Evolutionary conservation across 2,113 vertebrate species (phyloP).

Genomic region (Manacus vitellinus): DNA sequence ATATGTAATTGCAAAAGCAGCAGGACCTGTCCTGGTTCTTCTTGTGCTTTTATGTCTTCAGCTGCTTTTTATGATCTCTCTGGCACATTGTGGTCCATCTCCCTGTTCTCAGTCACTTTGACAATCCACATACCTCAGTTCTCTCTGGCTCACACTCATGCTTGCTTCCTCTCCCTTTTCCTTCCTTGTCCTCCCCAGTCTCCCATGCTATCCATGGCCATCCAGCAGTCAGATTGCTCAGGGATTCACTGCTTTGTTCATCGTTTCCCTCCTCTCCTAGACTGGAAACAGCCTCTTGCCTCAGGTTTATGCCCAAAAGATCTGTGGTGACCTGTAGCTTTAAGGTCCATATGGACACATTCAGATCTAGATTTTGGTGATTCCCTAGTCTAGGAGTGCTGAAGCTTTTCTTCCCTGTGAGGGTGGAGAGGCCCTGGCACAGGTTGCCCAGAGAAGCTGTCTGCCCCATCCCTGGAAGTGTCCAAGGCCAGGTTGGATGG

Average conservation of each 20-base stretch:
- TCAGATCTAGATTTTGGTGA: neutral
- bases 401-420: neutral
- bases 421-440: neutral
- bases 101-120: neutral
- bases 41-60: neutral
- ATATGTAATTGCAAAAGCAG: neutral
- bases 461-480: neutral
- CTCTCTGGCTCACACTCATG: neutral
- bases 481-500: rapidly evolving
- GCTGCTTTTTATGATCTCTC: neutral
- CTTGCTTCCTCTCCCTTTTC: neutral
- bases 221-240: neutral
- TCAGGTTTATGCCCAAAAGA: neutral
- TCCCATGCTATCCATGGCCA: neutral
- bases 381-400: neutral
- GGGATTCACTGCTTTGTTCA: neutral
- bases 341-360: neutral
- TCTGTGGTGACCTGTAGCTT: neutral
- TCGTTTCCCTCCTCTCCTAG: neutral
- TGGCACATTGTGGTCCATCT: neutral
- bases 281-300: neutral
- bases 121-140: neutral
- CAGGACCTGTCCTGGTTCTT: neutral
- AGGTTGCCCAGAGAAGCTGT: neutral
- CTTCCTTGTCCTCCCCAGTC: neutral